phyloP scores from a whole-genome alignment of 2,113 vertebrate species.

The Malaclemys terrapin region DNA sequence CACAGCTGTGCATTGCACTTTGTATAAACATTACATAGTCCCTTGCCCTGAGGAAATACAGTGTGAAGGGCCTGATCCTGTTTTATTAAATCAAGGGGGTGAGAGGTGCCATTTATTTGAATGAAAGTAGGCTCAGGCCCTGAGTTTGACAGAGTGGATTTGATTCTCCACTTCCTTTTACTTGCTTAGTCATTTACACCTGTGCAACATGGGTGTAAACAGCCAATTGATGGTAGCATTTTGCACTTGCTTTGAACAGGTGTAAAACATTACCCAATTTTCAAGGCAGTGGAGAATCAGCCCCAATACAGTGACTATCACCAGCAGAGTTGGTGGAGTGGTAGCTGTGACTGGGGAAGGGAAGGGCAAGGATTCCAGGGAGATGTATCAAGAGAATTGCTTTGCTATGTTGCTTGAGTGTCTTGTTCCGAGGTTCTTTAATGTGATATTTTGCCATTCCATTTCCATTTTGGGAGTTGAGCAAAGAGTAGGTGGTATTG shows the following conservation, averaged over 20 bases:
- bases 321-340: not conserved
- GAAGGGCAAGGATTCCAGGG: not conserved
- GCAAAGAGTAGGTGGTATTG: not conserved
- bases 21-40: not conserved
- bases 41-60: not conserved
- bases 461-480: not conserved
- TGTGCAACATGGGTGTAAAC: not conserved
- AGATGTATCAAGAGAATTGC: not conserved
- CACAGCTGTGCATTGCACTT: not conserved
- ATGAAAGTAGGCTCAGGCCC: not conserved
- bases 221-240: not conserved
- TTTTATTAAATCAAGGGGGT: constrained; percentile 21
- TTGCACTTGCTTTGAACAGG: not conserved
- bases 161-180: not conserved
- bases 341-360: not conserved
- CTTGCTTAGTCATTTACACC: not conserved
- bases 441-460: not conserved
- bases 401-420: not conserved
- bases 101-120: constrained; percentile 38
- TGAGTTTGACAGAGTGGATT: not conserved
- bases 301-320: not conserved
- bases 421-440: not conserved
- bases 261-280: not conserved
- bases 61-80: not conserved
- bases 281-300: constrained; percentile 17